phyloP scores from a whole-genome alignment of 2,797 vertebrate species.

The Dromococcyx pavoninus region DNA sequence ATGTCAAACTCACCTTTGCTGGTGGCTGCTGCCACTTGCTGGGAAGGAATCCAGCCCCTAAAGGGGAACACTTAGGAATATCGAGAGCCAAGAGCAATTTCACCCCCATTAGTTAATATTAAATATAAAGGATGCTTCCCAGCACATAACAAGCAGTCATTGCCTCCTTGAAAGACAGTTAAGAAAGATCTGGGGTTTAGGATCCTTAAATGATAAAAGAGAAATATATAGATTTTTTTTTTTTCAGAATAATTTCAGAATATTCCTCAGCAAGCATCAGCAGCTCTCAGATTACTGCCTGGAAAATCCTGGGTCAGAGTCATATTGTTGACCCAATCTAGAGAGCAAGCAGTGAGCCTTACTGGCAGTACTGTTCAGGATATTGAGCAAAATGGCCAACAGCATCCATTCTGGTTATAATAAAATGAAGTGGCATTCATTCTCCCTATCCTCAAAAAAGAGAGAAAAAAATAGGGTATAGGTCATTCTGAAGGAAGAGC shows the following conservation, averaged over 20 bases:
- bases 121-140: slow-evolving; percentile 21
- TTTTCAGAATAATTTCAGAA: background rate
- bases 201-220: background rate
- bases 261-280: background rate
- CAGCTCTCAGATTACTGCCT: background rate
- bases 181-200: background rate
- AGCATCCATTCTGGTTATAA: background rate
- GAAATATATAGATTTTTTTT: background rate
- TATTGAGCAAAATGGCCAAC: background rate
- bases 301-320: background rate
- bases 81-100: slow-evolving; percentile 32
- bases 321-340: background rate
- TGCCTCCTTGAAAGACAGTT: background rate
- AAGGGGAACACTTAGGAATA: slow-evolving; percentile 38
- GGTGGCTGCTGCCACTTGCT: slow-evolving; percentile 45
- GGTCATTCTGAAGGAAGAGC: background rate
- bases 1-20: slow-evolving; percentile 65
- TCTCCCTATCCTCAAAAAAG: background rate
- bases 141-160: background rate
- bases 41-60: slow-evolving; percentile 56
- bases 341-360: background rate
- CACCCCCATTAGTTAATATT: slow-evolving; percentile 50
- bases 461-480: background rate
- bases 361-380: background rate
- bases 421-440: background rate